These are phyloP conservation scores for Chloroceryle aenea DNA, from an alignment of 2,113 vertebrate genomes.

Conservation along the genomic window DNA sequence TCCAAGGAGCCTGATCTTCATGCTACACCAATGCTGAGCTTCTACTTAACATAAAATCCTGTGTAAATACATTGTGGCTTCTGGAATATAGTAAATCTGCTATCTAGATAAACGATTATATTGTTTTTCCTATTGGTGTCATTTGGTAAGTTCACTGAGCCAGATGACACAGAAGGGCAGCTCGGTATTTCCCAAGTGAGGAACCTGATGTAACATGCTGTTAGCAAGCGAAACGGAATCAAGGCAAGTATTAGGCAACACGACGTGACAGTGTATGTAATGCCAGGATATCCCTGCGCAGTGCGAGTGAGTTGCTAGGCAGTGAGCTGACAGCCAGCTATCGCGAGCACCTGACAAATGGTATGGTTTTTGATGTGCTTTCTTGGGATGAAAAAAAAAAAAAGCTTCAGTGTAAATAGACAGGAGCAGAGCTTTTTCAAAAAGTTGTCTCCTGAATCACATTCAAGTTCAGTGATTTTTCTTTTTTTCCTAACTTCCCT, in stretches of 20 bases:
- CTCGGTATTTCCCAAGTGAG: not conserved
- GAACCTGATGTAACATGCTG: not conserved
- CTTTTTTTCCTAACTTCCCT: not conserved
- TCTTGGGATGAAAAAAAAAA: not conserved
- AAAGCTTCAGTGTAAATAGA: not conserved
- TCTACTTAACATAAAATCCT: not conserved
- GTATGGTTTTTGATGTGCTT: not conserved
- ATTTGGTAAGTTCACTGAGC: not conserved
- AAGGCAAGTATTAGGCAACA: not conserved
- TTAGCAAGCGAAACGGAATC: not conserved
- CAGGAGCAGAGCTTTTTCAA: not conserved
- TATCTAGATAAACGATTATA: not conserved
- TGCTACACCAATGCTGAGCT: accelerated
- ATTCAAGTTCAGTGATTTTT: not conserved
- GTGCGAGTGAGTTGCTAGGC: slow-evolving; percentile 7
- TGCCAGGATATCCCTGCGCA: not conserved
- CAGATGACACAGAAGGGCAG: not conserved
- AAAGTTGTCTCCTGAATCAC: not conserved
- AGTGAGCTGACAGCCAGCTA: not conserved
- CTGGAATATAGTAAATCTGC: not conserved
- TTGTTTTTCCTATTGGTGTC: not conserved
- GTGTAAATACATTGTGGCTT: not conserved
- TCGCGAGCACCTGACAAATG: not conserved
- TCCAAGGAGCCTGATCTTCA: not conserved
- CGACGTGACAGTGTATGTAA: not conserved